phyloP scores from a whole-genome alignment of 92 coral and sea anemone genomes.

The Micromussa lordhowensis region DNA sequence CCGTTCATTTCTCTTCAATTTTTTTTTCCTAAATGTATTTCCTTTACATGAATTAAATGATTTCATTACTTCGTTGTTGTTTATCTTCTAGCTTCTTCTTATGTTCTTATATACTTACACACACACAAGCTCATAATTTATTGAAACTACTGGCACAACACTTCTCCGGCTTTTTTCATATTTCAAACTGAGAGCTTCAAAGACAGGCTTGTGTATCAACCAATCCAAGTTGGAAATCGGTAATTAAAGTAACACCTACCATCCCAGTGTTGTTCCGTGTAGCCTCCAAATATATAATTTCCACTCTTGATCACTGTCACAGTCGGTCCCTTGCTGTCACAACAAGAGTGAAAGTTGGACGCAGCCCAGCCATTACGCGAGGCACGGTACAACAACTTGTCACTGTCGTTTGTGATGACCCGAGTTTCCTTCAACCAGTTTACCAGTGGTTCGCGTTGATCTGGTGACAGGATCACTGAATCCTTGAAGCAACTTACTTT shows the following conservation, averaged over 20 bases:
- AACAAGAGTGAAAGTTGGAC: slow-evolving; percentile 57
- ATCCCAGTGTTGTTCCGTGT: slow-evolving; percentile 47
- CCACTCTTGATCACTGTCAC: slow-evolving; percentile 55
- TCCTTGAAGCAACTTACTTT: slow-evolving; percentile 30
- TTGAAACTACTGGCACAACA: too few species aligned
- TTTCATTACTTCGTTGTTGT: too few species aligned
- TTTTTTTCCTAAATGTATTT: too few species aligned
- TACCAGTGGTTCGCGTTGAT: slow-evolving; percentile 16
- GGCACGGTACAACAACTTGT: slow-evolving; percentile 54
- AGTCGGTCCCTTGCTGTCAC: slow-evolving; percentile 66
- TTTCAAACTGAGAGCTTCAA: too few species aligned
- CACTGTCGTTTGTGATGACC: slow-evolving; percentile 1
- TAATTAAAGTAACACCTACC: slow-evolving; percentile 1
- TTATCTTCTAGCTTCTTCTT: too few species aligned
- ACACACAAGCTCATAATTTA: too few species aligned
- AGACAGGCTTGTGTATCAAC: too few species aligned
- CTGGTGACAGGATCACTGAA: slow-evolving; percentile 49
- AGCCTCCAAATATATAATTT: slow-evolving; percentile 63
- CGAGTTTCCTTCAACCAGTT: slow-evolving; percentile 46
- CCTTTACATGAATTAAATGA: too few species aligned
- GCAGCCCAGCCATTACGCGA: slow-evolving; percentile 61
- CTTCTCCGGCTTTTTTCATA: too few species aligned
- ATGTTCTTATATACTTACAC: too few species aligned
- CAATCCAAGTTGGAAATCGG: too few species aligned
- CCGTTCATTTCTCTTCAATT: too few species aligned